Evolutionary conservation across 2,888 invertebrate species (phyloP).

Genomic region (Pheosia tremula): DNA sequence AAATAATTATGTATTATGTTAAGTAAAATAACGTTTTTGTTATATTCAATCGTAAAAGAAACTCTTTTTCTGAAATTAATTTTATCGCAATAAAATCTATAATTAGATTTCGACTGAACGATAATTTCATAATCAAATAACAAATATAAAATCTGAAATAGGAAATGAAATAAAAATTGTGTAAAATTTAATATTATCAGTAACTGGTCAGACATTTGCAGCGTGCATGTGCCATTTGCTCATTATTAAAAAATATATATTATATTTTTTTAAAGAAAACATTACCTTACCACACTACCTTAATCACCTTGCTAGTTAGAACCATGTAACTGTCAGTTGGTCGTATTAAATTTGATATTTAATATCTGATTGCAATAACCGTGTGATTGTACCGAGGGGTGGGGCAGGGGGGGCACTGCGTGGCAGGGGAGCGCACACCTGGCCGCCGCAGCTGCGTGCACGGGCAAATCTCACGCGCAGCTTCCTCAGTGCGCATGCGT

Average conservation of each 20-base stretch:
- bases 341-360: background rate
- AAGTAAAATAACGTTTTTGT: background rate
- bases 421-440: constrained; percentile 75
- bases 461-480: constrained; percentile 82
- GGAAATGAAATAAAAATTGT: background rate
- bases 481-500: constrained; percentile 79
- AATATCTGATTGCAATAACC: constrained; percentile 24
- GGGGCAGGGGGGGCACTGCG: constrained; percentile 54
- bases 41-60: background rate
- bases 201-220: background rate
- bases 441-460: constrained; percentile 80
- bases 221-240: background rate
- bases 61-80: background rate
- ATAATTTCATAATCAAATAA: background rate
- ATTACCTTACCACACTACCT: no score
- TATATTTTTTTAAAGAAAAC: background rate
- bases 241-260: background rate
- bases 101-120: background rate
- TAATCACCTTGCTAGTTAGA: background rate
- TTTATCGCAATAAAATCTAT: no score
- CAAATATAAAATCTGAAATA: background rate
- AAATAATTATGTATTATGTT: background rate
- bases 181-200: background rate
- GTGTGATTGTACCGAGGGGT: constrained; percentile 58
- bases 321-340: background rate